phyloP scores from a whole-genome alignment of 2,888 invertebrate genomes.

The Drosophila algonquin region DNA sequence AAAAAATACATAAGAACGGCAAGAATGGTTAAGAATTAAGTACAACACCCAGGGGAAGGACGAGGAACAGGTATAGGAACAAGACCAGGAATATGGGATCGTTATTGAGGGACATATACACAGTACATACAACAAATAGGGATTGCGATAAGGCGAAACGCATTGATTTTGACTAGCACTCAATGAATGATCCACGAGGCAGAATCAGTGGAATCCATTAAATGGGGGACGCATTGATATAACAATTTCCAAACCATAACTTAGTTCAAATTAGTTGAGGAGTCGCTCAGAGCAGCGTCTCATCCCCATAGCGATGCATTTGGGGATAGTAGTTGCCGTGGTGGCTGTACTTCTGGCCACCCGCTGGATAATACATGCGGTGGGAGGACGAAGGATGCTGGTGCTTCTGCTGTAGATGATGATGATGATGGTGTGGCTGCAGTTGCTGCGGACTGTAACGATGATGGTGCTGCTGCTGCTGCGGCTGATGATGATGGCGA shows the following conservation, averaged over 20 bases:
- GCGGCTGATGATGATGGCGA: conserved; percentile 28
- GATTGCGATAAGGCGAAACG: not conserved
- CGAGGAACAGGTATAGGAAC: no score
- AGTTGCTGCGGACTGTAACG: conserved; percentile 5
- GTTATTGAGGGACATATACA: not conserved
- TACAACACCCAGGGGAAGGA: not conserved
- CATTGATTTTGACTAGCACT: not conserved
- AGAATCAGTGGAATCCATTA: no score
- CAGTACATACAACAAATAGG: not conserved
- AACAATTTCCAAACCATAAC: not conserved
- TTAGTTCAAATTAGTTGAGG: not conserved
- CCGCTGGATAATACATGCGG: conserved; percentile 64
- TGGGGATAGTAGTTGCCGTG: conserved; percentile 63
- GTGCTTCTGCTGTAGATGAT: conserved; percentile 5
- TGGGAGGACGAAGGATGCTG: conserved; percentile 54
- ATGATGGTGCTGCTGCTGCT: conserved; percentile 5
- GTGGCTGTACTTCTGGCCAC: conserved; percentile 54
- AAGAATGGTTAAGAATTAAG: conserved; percentile 3
- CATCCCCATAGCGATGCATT: conserved; percentile 78
- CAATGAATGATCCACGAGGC: not conserved
- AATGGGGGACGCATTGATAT: not conserved
- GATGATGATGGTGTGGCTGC: conserved; percentile 21
- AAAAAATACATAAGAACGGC: conserved; percentile 1
- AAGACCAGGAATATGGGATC: not conserved
- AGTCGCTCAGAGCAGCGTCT: conserved; percentile 69